Evolutionary conservation across 2,113 vertebrate genomes (phyloP).

Genomic region (Pyxicephalus adspersus): DNA sequence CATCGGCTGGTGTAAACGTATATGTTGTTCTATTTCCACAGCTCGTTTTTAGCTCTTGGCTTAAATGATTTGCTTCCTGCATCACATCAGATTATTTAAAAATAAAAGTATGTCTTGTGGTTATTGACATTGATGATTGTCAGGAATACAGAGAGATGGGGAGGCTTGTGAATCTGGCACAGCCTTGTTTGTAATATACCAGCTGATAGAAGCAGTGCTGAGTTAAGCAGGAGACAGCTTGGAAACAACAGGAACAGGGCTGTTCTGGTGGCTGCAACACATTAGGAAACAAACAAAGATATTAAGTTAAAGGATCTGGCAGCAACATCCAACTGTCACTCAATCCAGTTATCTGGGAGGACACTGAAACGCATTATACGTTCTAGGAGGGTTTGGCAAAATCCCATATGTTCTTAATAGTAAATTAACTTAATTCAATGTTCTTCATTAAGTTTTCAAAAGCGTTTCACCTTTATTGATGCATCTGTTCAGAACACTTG

Average conservation of each 20-base stretch:
- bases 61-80: no score
- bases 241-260: conserved; percentile 39
- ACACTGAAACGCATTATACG: conserved; percentile 6
- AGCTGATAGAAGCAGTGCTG: conserved; percentile 32
- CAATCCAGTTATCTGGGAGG: conserved; percentile 35
- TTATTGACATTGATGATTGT: conserved; percentile 37
- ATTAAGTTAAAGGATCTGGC: conserved; percentile 41
- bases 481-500: not conserved
- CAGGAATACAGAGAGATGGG: conserved; percentile 11
- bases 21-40: no score
- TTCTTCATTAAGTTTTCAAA: conserved; percentile 25
- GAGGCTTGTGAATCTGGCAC: not conserved
- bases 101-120: not conserved
- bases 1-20: no score
- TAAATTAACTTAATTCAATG: conserved; percentile 16
- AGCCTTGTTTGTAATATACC: conserved; percentile 26
- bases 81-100: no score
- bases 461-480: not conserved
- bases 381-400: not conserved
- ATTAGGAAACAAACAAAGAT: conserved; percentile 40
- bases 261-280: conserved; percentile 39
- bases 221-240: conserved; percentile 37
- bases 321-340: conserved; percentile 40
- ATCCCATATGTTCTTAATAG: conserved; percentile 22
- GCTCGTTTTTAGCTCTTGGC: no score